Evolutionary conservation across 2,888 invertebrate species (phyloP).

Genomic region (Xestobium rufovillosum): DNA sequence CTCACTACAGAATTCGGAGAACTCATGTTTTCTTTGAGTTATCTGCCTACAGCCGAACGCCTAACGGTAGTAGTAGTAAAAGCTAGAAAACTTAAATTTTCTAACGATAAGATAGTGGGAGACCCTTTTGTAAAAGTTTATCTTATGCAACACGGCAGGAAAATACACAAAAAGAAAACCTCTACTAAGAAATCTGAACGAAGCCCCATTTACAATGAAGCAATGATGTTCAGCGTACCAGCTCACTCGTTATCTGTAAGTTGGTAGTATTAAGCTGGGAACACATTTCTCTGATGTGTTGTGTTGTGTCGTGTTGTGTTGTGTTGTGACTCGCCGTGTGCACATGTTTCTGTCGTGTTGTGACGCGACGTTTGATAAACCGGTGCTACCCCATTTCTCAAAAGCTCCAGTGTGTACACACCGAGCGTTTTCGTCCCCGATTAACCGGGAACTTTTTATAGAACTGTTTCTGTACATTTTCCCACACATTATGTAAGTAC

Average conservation of each 20-base stretch:
- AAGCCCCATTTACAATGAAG: constrained; percentile 75
- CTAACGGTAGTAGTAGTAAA: constrained; percentile 71
- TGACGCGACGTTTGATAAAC: too few relatives aligned
- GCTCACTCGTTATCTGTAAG: constrained; percentile 59
- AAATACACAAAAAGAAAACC: constrained; percentile 75
- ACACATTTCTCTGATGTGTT: too few relatives aligned
- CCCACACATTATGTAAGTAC: too few relatives aligned
- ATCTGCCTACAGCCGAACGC: constrained; percentile 74
- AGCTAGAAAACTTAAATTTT: constrained; percentile 63
- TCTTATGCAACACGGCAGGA: constrained; percentile 70
- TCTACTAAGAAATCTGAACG: constrained; percentile 65
- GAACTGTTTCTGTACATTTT: too few relatives aligned
- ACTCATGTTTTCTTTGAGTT: constrained; percentile 73
- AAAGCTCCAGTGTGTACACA: too few relatives aligned
- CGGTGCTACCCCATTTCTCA: too few relatives aligned
- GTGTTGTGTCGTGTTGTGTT: too few relatives aligned
- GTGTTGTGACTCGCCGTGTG: too few relatives aligned
- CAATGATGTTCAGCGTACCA: constrained; percentile 77
- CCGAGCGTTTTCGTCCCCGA: too few relatives aligned
- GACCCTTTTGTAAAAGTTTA: constrained; percentile 78
- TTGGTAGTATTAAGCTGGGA: constrained; percentile 9
- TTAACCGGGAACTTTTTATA: too few relatives aligned
- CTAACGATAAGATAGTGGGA: constrained; percentile 48
- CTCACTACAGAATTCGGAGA: constrained; percentile 66
- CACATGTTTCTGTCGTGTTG: constrained; percentile 8